These are phyloP conservation scores for Apeltes quadracus DNA, from an alignment of 2,113 vertebrate species.

Conservation along the genomic window DNA sequence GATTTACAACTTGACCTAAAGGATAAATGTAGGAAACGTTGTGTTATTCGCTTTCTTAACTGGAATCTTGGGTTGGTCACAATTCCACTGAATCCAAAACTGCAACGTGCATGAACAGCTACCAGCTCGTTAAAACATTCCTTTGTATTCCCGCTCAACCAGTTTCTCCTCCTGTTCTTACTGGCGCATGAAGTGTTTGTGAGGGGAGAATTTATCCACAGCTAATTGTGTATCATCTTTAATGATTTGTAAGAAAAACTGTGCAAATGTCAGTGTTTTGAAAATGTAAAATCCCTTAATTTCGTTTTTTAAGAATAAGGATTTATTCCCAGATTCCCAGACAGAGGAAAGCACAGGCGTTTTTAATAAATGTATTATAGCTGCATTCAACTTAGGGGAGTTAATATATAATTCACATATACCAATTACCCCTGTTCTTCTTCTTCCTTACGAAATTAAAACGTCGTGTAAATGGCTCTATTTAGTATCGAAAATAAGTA, in stretches of 20 bases:
- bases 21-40: background rate
- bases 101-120: background rate
- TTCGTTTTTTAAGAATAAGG: too few relatives aligned
- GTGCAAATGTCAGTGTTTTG: background rate
- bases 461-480: too few relatives aligned
- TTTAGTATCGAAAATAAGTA: too few relatives aligned
- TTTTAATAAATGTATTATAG: too few relatives aligned
- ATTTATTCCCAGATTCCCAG: background rate
- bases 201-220: background rate
- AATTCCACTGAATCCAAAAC: background rate
- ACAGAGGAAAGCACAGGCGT: too few relatives aligned
- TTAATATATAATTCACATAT: background rate
- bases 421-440: background rate
- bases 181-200: background rate
- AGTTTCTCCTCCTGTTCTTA: too few relatives aligned
- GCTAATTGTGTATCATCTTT: background rate
- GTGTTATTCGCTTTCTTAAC: background rate
- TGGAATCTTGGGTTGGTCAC: background rate
- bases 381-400: background rate
- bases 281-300: too few relatives aligned
- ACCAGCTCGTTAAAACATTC: too few relatives aligned
- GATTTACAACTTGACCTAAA: background rate
- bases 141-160: too few relatives aligned
- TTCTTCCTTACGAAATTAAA: too few relatives aligned
- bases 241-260: background rate